Evolutionary conservation across 2,888 invertebrate species (phyloP), one percentile per base, ranked within the genome.

Genomic region (Parnassius apollo): DNA sequence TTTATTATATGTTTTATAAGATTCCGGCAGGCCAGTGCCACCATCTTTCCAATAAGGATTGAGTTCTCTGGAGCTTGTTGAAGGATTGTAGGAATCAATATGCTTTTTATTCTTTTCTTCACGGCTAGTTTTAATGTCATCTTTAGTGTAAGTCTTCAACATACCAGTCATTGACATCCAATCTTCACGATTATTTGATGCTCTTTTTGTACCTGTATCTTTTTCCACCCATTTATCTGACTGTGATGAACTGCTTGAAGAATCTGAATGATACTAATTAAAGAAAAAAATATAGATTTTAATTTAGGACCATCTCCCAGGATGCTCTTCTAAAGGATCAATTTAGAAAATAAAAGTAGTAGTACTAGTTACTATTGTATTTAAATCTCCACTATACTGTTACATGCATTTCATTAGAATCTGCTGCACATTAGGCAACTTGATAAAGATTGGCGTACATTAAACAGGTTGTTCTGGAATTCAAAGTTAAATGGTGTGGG

Each of bases 11-110:
- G 80, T 78, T 68, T 87, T 81, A 55, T 82, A 65, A 59, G 83
- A 80, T 73, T 83, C 81, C 0, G 98, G 98, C 64, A 98, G 79
- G 2, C 98, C 98, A 59, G 93, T 93, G 0, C 98, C 98, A 53
- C 97, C 97, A 83, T 95, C 93, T 90, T 96, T 97, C 98, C 98
- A 98, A 77, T 97, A 96, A 0, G 97, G 98, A 92, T 98, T 98
- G 60, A 98, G 87, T 86, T 98, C 98, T 74, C 95, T 91, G 1
- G 84, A 85, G 80, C 95, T 95, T 67, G 94, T 94, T 0, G 95
- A 94, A 13, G 96, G 96, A 80, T 94, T 93, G 72, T 95, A 95
- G 50, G 93, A 88, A 75, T 94, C 93, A 61, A 92, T 91, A 68
- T 93, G 85, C 67, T 88, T 87, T 71, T 93, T 93, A 64, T 91